A percentile compares a stretch with the other conserved stretches of the same genome.
These are phyloP conservation scores for Acrobasis suavella DNA, from an alignment of 2,888 invertebrate species.

Conservation along the genomic window DNA sequence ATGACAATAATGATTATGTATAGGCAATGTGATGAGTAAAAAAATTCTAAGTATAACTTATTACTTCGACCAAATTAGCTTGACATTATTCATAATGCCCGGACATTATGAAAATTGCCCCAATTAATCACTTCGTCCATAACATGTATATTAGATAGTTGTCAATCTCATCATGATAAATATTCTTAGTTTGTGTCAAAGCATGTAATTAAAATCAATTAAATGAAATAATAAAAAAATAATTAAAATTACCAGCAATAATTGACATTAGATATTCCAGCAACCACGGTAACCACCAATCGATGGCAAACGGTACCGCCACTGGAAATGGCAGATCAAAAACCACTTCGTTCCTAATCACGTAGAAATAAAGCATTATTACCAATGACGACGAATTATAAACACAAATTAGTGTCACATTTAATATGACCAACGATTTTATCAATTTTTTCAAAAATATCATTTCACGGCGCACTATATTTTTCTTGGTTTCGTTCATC, in stretches of 20 bases:
- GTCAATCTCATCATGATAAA: no score
- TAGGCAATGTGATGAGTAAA: no score
- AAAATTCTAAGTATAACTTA: no score
- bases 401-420: conserved; percentile 12
- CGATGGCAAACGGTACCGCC: conserved; percentile 25
- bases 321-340: conserved; percentile 24
- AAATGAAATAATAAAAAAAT: no score
- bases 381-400: conserved; percentile 20
- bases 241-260: conserved; percentile 22
- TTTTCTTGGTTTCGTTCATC: conserved; percentile 3
- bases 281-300: conserved; percentile 27
- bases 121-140: no score
- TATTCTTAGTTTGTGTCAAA: no score
- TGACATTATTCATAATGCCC: no score
- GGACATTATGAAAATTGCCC: no score
- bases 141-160: no score
- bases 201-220: no score
- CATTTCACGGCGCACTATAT: conserved; percentile 13
- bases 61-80: no score
- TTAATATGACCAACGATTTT: conserved; percentile 15
- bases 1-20: no score
- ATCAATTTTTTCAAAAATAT: conserved; percentile 19
- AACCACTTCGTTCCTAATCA: conserved; percentile 13
- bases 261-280: conserved; percentile 25
- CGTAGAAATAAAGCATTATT: conserved; percentile 20